Base-by-base conservation (phyloP, 2,113 vertebrate genomes). In the Boulengeromyrus knoepffleri region DNA sequence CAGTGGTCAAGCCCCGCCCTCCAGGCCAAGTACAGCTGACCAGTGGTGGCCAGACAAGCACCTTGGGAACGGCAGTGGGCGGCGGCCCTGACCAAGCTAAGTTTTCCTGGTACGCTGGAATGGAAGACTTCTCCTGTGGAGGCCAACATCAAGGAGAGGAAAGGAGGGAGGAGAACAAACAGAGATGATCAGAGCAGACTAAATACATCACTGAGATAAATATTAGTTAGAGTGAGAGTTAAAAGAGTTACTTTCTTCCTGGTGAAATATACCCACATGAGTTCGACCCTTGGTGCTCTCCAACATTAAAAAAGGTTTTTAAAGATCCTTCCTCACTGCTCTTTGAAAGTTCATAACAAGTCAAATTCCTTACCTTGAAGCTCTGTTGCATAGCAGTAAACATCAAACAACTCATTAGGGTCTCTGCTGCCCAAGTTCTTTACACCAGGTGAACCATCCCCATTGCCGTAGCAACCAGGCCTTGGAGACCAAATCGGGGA, bases 1-100 rank as follows among this genome's bases (percentile, higher is more conserved):
- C 98, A 99, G 90, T 94, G 97, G 92, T 99, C 97, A 92, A 99
- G 93, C 0, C 98, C 98, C 0, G 96, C 92, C 2, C 89, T 95
- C 98, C 98, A 99, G 0, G 98, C 98, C 92, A 98, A 92, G 92
- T 98, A 95, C 0, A 99, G 96, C 94, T 99, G 98, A 45, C 98
- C 98, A 0, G 97, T 96, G 0, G 97, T 98, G 49, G 98, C 98
- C 90, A 99, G 93, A 1, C 92, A 90, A 0, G 96, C 97, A 0
- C 97, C 97, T 1, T 94, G 95, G 89, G 96, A 95, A 56, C 90
- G 94, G 66, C 98, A 99, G 89, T 96, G 96, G 62, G 95, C 91
- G 0, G 91, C 95, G 4, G 98, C 98, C 0, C 95, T 97, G 0
- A 94, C 94, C 91, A 97, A 95, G 0, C 94, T 97, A 93, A 98